Conservation (phyloP, 1,140 invertebrate genomes). For the Apis florea region DNA sequence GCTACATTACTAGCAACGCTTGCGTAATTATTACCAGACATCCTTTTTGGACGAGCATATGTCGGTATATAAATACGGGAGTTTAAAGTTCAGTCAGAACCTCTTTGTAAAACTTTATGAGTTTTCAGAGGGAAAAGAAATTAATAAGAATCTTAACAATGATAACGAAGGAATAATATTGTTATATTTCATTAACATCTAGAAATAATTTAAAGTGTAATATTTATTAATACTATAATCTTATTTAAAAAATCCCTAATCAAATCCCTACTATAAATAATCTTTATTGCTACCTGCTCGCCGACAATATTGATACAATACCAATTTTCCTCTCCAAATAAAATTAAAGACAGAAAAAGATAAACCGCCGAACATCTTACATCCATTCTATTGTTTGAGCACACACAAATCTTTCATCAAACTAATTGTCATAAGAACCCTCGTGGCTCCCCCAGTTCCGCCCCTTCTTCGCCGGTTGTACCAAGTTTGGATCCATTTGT, state of each 20-base stretch:
- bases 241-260: no score
- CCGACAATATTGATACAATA: not conserved
- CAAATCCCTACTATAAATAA: not conserved
- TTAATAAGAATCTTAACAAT: not conserved
- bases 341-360: not conserved
- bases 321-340: not conserved
- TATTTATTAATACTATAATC: no score
- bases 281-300: not conserved
- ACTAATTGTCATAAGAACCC: conserved; percentile 41
- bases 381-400: not conserved
- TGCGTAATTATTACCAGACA: conserved; percentile 51
- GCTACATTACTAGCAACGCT: conserved; percentile 34
- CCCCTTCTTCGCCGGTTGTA: conserved; percentile 17
- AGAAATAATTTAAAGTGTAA: no score
- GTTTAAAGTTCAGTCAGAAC: not conserved
- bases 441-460: conserved; percentile 4
- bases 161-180: not conserved
- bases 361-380: not conserved
- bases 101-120: not conserved
- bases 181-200: no score
- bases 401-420: conserved; percentile 27
- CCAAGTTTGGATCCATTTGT: conserved; percentile 39
- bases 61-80: not conserved
- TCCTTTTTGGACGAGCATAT: not conserved
- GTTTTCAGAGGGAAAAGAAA: not conserved